Conservation (phyloP, 2,888 invertebrate genomes). For the Schizotus pectinicornis region DNA sequence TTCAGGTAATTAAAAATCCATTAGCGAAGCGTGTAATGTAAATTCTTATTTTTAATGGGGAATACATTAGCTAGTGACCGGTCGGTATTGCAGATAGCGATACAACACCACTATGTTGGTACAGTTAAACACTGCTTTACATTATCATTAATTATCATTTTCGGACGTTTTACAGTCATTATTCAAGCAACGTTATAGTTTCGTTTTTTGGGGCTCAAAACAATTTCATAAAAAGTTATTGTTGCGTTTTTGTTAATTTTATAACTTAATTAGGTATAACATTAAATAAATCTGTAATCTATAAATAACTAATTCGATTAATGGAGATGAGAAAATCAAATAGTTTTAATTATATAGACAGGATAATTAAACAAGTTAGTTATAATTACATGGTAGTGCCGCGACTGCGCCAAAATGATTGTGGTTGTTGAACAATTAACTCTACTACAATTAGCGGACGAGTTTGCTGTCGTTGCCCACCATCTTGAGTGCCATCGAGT, state of each 20-base stretch:
- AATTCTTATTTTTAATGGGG: constrained; percentile 54
- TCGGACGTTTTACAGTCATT: constrained; percentile 3
- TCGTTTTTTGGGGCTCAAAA: too few species aligned
- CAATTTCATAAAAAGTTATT: too few species aligned
- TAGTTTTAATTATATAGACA: constrained; percentile 37
- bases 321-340: constrained; percentile 31
- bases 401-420: constrained; percentile 35
- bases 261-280: constrained; percentile 15
- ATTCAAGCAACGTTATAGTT: neutral
- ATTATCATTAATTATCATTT: constrained; percentile 42
- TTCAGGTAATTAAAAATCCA: constrained; percentile 59
- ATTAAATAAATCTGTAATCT: constrained; percentile 14
- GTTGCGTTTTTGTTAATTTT: too few species aligned
- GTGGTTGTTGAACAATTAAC: constrained; percentile 32
- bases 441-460: constrained; percentile 29
- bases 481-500: neutral
- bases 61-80: constrained; percentile 47
- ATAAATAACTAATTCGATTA: constrained; percentile 34
- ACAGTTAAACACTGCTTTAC: constrained; percentile 32
- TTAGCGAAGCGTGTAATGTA: constrained; percentile 56
- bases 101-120: constrained; percentile 40
- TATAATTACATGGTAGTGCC: constrained; percentile 32
- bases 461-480: constrained; percentile 24
- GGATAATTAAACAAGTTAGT: constrained; percentile 36
- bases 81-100: constrained; percentile 40